Percentiles rank a stretch among this genome's conserved stretches.
These are phyloP conservation scores for Otolemur crassicaudatus DNA, from an alignment of 2,797 vertebrate genomes.

Conservation along the genomic window DNA sequence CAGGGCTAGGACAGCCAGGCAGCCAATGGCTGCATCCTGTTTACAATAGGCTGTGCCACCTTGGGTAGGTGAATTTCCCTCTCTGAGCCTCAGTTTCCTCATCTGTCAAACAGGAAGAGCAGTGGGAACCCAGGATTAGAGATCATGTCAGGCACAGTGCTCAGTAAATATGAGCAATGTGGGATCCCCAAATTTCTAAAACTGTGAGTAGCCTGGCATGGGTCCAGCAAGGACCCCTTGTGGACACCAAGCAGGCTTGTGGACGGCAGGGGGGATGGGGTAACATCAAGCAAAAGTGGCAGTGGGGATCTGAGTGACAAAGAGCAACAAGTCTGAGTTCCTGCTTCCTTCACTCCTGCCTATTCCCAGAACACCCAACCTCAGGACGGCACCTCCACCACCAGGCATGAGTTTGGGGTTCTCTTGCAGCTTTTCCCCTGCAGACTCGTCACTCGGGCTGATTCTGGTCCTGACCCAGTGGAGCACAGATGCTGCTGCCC, in stretches of 20 bases:
- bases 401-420: too few relatives aligned
- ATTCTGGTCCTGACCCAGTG: background rate
- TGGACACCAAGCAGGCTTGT: background rate
- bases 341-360: background rate
- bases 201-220: background rate
- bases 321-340: background rate
- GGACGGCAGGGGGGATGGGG: background rate
- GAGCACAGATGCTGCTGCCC: background rate
- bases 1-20: background rate
- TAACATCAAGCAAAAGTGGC: background rate
- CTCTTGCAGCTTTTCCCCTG: fast-evolving
- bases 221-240: background rate
- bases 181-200: background rate
- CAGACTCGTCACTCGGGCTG: background rate
- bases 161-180: fast-evolving
- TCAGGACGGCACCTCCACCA: background rate
- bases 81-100: background rate
- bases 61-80: background rate
- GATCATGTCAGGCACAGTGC: fast-evolving
- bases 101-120: background rate
- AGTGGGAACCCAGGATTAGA: fast-evolving
- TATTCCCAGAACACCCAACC: fast-evolving
- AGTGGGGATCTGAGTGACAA: background rate
- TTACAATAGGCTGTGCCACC: background rate
- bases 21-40: background rate